Conservation (phyloP, 2,797 vertebrate species). For the Odontamblyopus lacepedii region DNA sequence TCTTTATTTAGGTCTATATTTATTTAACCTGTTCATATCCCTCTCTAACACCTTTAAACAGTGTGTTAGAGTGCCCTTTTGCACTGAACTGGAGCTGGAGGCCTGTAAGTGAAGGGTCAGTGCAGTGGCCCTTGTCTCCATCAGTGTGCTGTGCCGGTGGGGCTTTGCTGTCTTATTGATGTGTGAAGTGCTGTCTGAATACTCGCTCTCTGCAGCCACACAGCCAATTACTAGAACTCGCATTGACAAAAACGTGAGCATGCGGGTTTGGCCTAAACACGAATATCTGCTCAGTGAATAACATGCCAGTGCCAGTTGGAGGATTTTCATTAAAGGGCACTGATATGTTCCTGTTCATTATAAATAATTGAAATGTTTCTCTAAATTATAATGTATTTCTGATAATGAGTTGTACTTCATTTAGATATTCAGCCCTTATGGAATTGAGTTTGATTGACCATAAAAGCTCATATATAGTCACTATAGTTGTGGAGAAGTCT, state of each 20-base stretch:
- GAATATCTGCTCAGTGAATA: slow-evolving; percentile 39
- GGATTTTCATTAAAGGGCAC: slow-evolving; percentile 47
- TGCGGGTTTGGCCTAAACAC: slow-evolving; percentile 31
- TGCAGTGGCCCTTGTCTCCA: slow-evolving; percentile 35
- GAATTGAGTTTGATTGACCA: slow-evolving; percentile 5
- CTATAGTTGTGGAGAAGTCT: background rate
- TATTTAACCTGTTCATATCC: background rate
- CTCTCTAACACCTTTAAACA: background rate
- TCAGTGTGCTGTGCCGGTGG: slow-evolving; percentile 41
- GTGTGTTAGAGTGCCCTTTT: background rate
- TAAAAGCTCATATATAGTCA: background rate
- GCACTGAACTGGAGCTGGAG: slow-evolving; percentile 15
- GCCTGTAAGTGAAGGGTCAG: slow-evolving; percentile 42
- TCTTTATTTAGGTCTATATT: background rate
- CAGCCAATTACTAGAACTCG: slow-evolving; percentile 24
- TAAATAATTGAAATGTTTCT: slow-evolving; percentile 46
- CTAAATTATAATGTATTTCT: slow-evolving; percentile 23
- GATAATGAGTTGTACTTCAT: slow-evolving; percentile 21
- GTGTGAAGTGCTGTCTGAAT: slow-evolving; percentile 57
- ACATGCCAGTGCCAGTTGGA: slow-evolving; percentile 10
- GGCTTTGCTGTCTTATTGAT: slow-evolving; percentile 48
- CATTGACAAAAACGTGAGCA: slow-evolving; percentile 33
- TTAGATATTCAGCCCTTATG: slow-evolving; percentile 10
- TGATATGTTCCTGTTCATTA: slow-evolving; percentile 37
- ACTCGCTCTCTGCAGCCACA: slow-evolving; percentile 40